Base-by-base conservation (phyloP, 2,888 invertebrate genomes). In the Tipula lateralis region DNA sequence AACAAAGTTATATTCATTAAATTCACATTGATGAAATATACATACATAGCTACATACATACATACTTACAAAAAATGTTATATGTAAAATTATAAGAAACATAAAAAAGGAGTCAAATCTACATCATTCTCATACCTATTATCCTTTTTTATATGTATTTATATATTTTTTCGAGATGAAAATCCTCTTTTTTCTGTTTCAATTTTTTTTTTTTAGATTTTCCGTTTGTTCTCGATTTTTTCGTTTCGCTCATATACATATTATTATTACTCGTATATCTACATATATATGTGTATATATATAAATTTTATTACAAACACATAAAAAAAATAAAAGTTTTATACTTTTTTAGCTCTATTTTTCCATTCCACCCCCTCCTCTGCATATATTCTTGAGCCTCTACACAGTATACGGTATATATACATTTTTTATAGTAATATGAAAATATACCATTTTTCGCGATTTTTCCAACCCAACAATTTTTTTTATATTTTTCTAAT, bases 171-270 rank as follows among this genome's bases (percentile, higher is more conserved):
- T 82, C 32, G 29, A 82, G 82, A 82, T 82, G 82, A 32, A 82
- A 82, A 82, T 30, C 82, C 82, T 82, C 82, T 32, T 82, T 82
- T 50, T 82, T 30, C 82, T 30, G 82, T 82, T 82, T 82, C 32
- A 30, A 82, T n/a, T 30, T 82, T 66, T 30, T 32, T 30, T 4
- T 82, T 82, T 82, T 82, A 82, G 32, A 82, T 82, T 82, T 82
- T 82, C 82, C 82, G 82, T 82, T 82, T 82, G 82, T 82, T 82
- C 82, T 82, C 82, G 82, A 30, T 82, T 82, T 82, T 82, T 82
- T 82, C 82, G 30, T 82, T 82, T 82, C 82, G 82, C 82, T 82
- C 82, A 82, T 82, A 82, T 82, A 82, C 82, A 82, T 82, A 82
- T 82, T 82, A 82, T 82, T 82, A 82, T 82, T 82, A 66, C 66